These are phyloP conservation scores for Colossoma macropomum DNA, from an alignment of 2,113 vertebrate species.

Conservation along the genomic window DNA sequence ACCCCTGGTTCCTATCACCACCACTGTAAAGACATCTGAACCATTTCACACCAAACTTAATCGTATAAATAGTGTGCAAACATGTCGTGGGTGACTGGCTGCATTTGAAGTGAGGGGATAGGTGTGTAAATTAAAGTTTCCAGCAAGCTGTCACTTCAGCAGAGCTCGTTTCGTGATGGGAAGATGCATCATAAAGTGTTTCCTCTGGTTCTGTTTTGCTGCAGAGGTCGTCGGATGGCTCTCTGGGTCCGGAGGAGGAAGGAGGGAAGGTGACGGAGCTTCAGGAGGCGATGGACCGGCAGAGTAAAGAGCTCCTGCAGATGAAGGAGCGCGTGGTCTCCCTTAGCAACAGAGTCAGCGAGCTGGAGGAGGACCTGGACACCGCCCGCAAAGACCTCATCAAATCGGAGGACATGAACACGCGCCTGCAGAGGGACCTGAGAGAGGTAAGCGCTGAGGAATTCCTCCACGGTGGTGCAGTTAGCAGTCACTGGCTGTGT, in stretches of 20 bases:
- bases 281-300: constrained; percentile 90
- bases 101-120: too few relatives aligned
- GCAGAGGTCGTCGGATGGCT: constrained; percentile 89
- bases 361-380: constrained; percentile 96
- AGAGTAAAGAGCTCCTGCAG: constrained; percentile 87
- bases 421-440: constrained; percentile 90
- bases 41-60: too few relatives aligned
- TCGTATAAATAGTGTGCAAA: too few relatives aligned
- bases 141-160: too few relatives aligned
- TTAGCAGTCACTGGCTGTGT: too few relatives aligned
- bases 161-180: not conserved
- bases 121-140: too few relatives aligned
- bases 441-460: constrained; percentile 80
- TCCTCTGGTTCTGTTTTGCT: not conserved
- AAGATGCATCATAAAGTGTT: not conserved
- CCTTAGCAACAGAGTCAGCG: constrained; percentile 83
- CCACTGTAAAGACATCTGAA: too few relatives aligned
- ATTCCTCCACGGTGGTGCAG: too few relatives aligned
- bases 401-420: constrained; percentile 93
- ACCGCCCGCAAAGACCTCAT: constrained; percentile 95
- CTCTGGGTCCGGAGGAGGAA: constrained; percentile 87
- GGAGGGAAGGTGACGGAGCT: constrained; percentile 86
- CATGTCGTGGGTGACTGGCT: too few relatives aligned
- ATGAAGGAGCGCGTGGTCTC: constrained; percentile 94
- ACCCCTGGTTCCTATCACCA: too few relatives aligned